Percentiles rank a stretch among this genome's conserved stretches.
Evolutionary conservation across 2,888 invertebrate species (phyloP).

Genomic region (Parnassius smintheus): DNA sequence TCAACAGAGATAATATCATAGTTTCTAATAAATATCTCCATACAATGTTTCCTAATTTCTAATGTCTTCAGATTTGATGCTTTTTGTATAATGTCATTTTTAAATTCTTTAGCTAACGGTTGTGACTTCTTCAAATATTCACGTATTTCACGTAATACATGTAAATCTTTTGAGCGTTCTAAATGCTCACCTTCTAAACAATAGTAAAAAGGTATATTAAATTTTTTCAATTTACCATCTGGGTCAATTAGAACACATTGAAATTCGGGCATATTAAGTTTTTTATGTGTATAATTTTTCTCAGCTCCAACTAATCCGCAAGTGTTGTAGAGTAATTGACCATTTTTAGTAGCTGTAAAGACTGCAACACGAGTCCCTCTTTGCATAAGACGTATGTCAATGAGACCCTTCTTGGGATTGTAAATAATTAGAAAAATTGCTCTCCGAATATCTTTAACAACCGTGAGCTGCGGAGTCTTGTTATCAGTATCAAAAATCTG

Average conservation of each 20-base stretch:
- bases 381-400: conserved; percentile 96
- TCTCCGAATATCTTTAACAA: conserved; percentile 77
- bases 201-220: conserved; percentile 94
- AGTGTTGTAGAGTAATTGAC: conserved; percentile 88
- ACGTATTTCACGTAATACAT: conserved; percentile 89
- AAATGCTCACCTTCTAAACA: conserved; percentile 94
- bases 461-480: conserved; percentile 65
- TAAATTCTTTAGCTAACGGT: conserved; percentile 69
- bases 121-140: conserved; percentile 83
- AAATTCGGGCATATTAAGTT: conserved; percentile 82
- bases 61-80: conserved; percentile 85
- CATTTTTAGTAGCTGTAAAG: conserved; percentile 93
- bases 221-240: conserved; percentile 90
- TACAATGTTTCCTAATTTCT: conserved; percentile 85
- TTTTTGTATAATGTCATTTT: conserved; percentile 77
- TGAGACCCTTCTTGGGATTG: conserved; percentile 93
- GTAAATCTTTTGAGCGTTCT: conserved; percentile 92
- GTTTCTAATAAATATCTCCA: conserved; percentile 85
- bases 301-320: conserved; percentile 90
- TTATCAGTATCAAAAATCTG: conserved; percentile 72
- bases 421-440: conserved; percentile 95
- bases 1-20: conserved; percentile 82
- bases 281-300: conserved; percentile 77
- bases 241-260: conserved; percentile 91
- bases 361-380: conserved; percentile 94